Evolutionary conservation across 2,888 invertebrate species (phyloP).

Genomic region (Neocrepidodera transversa): DNA sequence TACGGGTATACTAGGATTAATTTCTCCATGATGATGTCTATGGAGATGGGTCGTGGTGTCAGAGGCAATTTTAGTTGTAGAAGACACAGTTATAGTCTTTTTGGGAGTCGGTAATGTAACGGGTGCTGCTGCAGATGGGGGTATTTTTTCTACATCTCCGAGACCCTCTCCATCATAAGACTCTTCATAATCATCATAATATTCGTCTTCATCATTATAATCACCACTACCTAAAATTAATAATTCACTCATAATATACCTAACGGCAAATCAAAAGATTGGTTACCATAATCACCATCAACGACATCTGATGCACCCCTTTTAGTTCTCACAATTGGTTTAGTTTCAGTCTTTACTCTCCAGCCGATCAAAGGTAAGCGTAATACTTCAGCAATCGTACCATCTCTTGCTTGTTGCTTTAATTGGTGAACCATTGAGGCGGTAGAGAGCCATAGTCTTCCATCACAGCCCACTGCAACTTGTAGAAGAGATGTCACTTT

Average conservation of each 20-base stretch:
- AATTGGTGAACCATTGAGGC: constrained; percentile 72
- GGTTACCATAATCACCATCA: constrained; percentile 43
- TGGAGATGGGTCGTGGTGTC: constrained; percentile 56
- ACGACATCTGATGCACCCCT: constrained; percentile 35
- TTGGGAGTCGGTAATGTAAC: constrained; percentile 39
- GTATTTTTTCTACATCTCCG: constrained; percentile 36
- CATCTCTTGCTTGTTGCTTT: constrained; percentile 74
- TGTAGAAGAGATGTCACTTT: constrained; percentile 62
- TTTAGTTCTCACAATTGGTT: constrained; percentile 49
- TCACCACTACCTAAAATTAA: constrained; percentile 51
- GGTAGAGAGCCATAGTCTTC: constrained; percentile 72
- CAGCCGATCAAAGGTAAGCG: constrained; percentile 76
- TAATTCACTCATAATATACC: neutral
- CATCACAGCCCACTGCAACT: constrained; percentile 78
- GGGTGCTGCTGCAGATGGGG: constrained; percentile 37
- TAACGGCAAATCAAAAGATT: neutral
- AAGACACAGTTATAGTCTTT: constrained; percentile 39
- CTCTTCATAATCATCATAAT: constrained; percentile 63
- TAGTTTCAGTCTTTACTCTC: constrained; percentile 65
- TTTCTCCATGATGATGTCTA: constrained; percentile 62
- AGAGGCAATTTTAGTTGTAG: constrained; percentile 34
- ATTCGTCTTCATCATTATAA: constrained; percentile 54
- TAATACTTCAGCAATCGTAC: constrained; percentile 72
- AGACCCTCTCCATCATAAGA: constrained; percentile 47
- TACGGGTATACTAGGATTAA: constrained; percentile 43